Conservation (phyloP, 2,113 vertebrate genomes). For the Chaetura pelagica region DNA sequence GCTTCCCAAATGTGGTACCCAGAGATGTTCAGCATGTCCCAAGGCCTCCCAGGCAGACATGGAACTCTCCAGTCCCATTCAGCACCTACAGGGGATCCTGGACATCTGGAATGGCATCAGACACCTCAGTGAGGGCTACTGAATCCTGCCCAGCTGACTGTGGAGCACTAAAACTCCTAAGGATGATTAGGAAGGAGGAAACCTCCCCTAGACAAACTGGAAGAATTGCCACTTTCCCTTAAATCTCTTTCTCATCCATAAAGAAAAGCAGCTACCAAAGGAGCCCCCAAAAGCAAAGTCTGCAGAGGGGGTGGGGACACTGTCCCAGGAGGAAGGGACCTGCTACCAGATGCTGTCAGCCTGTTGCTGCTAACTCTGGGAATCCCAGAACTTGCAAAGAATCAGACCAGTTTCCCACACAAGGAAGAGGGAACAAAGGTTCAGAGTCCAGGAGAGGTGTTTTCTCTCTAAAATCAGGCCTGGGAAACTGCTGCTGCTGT, state of each 20-base stretch:
- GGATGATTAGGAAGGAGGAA: background rate
- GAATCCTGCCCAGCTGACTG: background rate
- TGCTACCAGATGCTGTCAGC: fast-evolving
- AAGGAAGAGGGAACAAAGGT: background rate
- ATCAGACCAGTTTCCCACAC: background rate
- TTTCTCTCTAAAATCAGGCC: background rate
- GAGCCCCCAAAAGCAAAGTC: background rate
- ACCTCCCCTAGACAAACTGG: background rate
- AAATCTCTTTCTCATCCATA: background rate
- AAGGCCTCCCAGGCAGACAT: background rate
- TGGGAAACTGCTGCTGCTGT: background rate
- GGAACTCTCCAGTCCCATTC: background rate
- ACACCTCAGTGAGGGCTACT: background rate
- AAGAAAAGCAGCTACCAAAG: background rate
- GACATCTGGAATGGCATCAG: background rate
- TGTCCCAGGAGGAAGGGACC: background rate
- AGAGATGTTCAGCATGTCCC: background rate
- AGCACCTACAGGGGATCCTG: background rate
- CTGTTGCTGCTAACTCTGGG: background rate
- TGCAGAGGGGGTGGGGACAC: background rate
- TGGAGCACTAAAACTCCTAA: background rate
- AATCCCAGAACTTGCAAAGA: background rate
- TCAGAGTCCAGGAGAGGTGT: background rate
- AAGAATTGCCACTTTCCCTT: background rate
- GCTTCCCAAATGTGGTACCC: background rate